phyloP scores from a whole-genome alignment of 2,888 invertebrate genomes.

The Trissoscelio sp. region DNA sequence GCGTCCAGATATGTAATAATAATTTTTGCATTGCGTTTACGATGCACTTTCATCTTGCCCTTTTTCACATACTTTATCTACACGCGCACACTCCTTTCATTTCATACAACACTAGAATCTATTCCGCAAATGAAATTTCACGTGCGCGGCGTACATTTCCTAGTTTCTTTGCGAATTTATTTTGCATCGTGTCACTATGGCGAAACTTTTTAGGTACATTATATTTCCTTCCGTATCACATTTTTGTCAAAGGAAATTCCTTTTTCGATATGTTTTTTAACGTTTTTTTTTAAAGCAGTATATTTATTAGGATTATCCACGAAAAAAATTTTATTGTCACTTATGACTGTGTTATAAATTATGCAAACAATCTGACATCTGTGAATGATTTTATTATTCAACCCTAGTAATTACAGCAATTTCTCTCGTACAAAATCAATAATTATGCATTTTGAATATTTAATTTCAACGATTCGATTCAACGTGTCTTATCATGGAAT shows the following conservation, averaged over 20 bases:
- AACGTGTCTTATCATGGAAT: background rate
- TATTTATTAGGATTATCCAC: background rate
- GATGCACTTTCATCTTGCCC: constrained; percentile 52
- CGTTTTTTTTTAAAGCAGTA: background rate
- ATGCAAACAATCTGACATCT: too few species aligned
- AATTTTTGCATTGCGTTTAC: constrained; percentile 51
- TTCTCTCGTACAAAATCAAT: background rate
- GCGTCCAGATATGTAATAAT: constrained; percentile 47
- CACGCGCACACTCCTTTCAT: constrained; percentile 39
- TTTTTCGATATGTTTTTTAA: background rate
- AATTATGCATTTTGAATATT: constrained; percentile 10
- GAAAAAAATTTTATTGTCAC: too few species aligned
- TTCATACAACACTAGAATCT: constrained; percentile 47
- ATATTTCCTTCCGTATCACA: constrained; percentile 1
- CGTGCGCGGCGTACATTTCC: constrained; percentile 27
- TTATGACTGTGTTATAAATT: background rate
- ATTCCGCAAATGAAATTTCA: constrained; percentile 52
- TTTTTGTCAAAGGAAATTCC: constrained; percentile 16
- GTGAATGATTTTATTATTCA: too few species aligned
- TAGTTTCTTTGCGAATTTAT: constrained; percentile 46
- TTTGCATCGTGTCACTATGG: constrained; percentile 23
- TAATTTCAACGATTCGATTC: background rate
- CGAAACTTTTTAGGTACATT: constrained; percentile 35
- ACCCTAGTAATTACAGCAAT: background rate
- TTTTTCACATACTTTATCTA: constrained; percentile 39